Evolutionary conservation across 2,113 vertebrate species (phyloP), one percentile per base, ranked within the genome.

Genomic region (Stegastes partitus): DNA sequence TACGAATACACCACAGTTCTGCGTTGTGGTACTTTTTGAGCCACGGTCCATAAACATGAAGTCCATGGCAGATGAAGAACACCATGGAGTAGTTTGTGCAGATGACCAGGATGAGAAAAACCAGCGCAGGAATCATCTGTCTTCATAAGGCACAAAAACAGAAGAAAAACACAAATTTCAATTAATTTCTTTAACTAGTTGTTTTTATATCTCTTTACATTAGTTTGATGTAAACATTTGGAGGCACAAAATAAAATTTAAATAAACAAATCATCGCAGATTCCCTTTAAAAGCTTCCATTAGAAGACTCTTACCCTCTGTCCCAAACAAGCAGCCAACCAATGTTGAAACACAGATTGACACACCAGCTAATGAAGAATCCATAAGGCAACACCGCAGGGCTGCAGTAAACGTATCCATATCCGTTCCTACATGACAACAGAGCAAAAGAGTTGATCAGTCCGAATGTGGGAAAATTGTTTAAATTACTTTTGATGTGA

Each of bases 1-100:
- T 84, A 9, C 94, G 91, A 37, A 94, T 68, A 42, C 95, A 93
- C 96, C 96, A 97, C 71, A 96, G 91, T 3, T 97, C 96, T 34
- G 11, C 77, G 54, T 66, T 94, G 85, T 94, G 94, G 61, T 90
- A 85, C 77, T 94, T 95, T 23, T 86, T 80, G 3, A 97, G 84
- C 96, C 96, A 96, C 0, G 74, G 66, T 72, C 93, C 94, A 49
- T 96, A 91, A 56, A 73, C 3, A 45, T 91, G 78, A 37, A 96
- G 64, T 0, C 93, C 94, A 66, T 83, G 89, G 77, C 95, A 96
- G 21, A 89, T 92, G 84, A 96, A 84, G 78, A 82, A 89, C 65
- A 96, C 87, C 69, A 88, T 91, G 1, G 77, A 37, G 47, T 88
- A 96, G 0, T 93, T 96, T 63, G 96, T 91, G 22, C 88, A 61